Evolutionary conservation across 2,888 invertebrate species (phyloP), one percentile per base, ranked within the genome.

Genomic region (Hirtodrosophila histrioides): DNA sequence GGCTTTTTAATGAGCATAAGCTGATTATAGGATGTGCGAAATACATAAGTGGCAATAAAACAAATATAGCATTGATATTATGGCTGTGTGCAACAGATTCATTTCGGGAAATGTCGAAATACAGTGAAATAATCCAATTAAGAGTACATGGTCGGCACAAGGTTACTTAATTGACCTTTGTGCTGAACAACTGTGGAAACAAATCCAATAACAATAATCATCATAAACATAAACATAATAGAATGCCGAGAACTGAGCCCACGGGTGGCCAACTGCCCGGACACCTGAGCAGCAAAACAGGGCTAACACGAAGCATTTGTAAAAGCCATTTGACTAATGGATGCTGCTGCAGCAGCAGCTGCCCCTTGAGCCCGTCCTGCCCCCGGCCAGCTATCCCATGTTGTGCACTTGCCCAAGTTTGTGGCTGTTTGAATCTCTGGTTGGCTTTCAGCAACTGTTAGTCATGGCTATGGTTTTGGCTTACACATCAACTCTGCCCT

Each of bases 251-350:
- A 37, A n/a, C 12, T 8, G 2, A 12, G 39, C 5, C 50, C 36
- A 17, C 40, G 57, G 62, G 51, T 54, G 72, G 72, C 17, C 58
- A 40, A 57, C 36, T n/a, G 43, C 17, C 40, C n/a, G 60, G 45
- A 60, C 67, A 76, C 75, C 75, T 76, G 73, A 63, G 24, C 56
- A 9, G 37, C 44, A 40, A 6, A 58, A 33, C 58, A 49, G 64
- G 46, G 48, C 67, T 48, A 64, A 66, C 80, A 70, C 46, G 64
- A 56, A 64, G 50, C 64, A 69, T 61, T 61, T 61, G 65, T 66
- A 75, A 78, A 78, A 78, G 62, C 81, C 82, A 82, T 86, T 86
- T 84, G 81, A 82, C 86, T 82, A 82, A 82, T 82, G 86, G 86
- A 76, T 65, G 73, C 66, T 68, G 50, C 62, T 61, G 50, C 55